phyloP scores from a whole-genome alignment of 1,140 invertebrate genomes.

The Nasonia vitripennis region DNA sequence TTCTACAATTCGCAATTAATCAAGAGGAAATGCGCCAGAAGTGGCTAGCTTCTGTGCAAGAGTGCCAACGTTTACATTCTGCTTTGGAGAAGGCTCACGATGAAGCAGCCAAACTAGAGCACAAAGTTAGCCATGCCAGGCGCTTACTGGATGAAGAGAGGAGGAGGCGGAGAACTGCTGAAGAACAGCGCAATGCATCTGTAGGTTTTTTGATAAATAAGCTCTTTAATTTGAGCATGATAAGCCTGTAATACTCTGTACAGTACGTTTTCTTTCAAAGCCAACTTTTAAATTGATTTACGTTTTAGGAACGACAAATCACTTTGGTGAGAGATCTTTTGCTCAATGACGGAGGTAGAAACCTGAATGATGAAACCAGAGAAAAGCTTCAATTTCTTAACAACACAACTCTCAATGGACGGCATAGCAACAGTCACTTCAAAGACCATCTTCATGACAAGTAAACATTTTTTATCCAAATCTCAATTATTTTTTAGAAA shows the following conservation, averaged over 20 bases:
- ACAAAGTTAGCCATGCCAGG: conserved; percentile 85
- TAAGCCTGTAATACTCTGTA: not conserved
- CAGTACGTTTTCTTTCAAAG: no score
- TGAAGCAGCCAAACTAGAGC: conserved; percentile 82
- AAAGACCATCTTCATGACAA: conserved; percentile 74
- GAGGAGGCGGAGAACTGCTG: conserved; percentile 77
- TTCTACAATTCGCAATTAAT: conserved; percentile 81
- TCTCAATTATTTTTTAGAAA: not conserved
- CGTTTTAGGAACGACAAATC: conserved; percentile 83
- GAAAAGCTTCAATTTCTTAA: conserved; percentile 88
- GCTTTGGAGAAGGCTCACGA: conserved; percentile 80
- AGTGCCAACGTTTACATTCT: conserved; percentile 80
- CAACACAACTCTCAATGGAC: conserved; percentile 72
- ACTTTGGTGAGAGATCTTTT: conserved; percentile 83
- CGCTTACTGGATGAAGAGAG: conserved; percentile 87
- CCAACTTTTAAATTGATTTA: not conserved
- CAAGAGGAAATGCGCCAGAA: conserved; percentile 83
- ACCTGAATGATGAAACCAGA: conserved; percentile 85
- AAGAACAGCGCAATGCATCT: conserved; percentile 80
- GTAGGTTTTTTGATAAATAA: conserved; percentile 64
- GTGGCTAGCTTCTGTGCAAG: conserved; percentile 81
- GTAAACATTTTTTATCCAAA: conserved; percentile 56
- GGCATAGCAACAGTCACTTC: conserved; percentile 65
- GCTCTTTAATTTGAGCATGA: not conserved
- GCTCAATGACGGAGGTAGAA: conserved; percentile 80